Evolutionary conservation across 2,797 vertebrate genomes (phyloP), one percentile per base, ranked within the genome.

Genomic region (Lophotriccus pileatus): DNA sequence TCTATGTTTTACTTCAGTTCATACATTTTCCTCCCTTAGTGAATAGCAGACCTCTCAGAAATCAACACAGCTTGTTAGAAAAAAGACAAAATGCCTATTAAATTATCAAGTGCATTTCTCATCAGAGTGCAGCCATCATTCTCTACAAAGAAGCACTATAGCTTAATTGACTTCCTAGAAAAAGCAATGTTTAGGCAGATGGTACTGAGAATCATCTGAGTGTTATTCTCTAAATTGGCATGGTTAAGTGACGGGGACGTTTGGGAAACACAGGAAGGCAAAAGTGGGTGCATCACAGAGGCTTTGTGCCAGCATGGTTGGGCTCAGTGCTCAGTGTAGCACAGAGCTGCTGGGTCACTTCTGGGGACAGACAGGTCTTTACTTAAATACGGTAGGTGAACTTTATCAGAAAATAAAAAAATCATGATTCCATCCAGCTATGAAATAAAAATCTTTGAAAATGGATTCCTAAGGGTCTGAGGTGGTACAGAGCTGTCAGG

Each of bases 21-120:
- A 18, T 77, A 74, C 89, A 80, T 92, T 96, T 92, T 77, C 56
- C 32, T 87, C 72, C 59, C 56, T 87, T 36, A 36, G 75, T 74
- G 89, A 95, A 91, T 49, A 94, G 62, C 47, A 92, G 72, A 68
- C 79, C 74, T 67, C 82, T 87, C 68, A 74, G 81, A 96, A 96
- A 96, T 94, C 93, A 96, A 91, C 93, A 94, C 53, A 87, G 89
- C 95, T 96, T 92, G 82, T 95, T 96, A 95, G 72, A 75, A 91
- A 87, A 90, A 93, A 93, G 89, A 94, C 89, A 95, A 96, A 92
- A 94, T 83, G 91, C 89, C 93, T 83, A 93, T 94, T 94, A 95
- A 94, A 94, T 89, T 89, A 92, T 92, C 87, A 91, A 91, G 82
- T 83, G 85, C 60, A 12, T 89, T 92, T 79, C 87, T 95, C 91